These are phyloP conservation scores for Steinernema scapterisci DNA, from an alignment of 2,888 invertebrate species.

Conservation along the genomic window DNA sequence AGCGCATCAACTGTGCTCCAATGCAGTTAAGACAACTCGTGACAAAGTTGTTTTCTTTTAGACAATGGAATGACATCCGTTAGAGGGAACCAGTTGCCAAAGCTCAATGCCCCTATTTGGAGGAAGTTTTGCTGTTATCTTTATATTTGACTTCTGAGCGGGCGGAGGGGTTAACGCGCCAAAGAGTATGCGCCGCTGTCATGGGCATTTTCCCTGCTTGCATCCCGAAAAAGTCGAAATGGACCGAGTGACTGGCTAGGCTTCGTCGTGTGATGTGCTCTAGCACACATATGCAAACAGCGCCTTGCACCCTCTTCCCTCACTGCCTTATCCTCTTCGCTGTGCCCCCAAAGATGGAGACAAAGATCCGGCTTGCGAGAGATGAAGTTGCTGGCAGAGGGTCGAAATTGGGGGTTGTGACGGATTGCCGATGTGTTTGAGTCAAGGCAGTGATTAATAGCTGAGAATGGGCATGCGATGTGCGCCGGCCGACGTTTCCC, in stretches of 20 bases:
- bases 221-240: conserved; percentile 2
- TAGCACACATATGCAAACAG: conserved; percentile 26
- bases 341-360: conserved; percentile 15
- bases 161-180: background rate
- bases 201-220: conserved; percentile 8
- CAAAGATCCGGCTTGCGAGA: conserved; percentile 29
- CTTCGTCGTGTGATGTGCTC: background rate
- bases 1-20: background rate
- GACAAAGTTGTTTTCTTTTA: conserved; percentile 8
- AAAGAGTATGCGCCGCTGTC: background rate
- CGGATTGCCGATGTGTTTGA: conserved; percentile 27
- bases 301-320: conserved; percentile 10
- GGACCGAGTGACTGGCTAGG: no score
- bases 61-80: background rate
- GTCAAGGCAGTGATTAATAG: conserved; percentile 27
- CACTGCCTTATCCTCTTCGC: background rate
- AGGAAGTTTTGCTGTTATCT: conserved; percentile 26
- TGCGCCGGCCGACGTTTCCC: background rate
- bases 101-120: conserved; percentile 17
- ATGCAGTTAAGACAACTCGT: background rate
- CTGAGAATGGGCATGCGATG: conserved; percentile 13
- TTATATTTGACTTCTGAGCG: conserved; percentile 5
- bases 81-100: conserved; percentile 28
- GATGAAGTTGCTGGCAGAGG: conserved; percentile 31
- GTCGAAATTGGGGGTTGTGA: conserved; percentile 25